Base-by-base conservation (phyloP, 2,113 vertebrate species). In the Pan paniscus region DNA sequence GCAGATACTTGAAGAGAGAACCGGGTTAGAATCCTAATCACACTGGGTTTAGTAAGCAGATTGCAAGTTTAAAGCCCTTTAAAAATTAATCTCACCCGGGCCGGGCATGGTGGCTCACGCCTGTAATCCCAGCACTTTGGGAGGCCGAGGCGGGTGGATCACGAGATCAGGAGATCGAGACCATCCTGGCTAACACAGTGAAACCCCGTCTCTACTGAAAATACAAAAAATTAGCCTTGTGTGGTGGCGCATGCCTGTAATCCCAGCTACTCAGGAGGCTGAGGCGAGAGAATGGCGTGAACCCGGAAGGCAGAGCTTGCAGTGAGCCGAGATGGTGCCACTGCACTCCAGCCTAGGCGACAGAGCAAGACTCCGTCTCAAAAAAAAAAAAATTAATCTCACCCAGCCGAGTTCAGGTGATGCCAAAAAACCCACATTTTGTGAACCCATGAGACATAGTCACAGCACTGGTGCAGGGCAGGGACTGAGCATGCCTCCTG, bases 201-300 rank as follows among this genome's bases (percentile, higher is more conserved):
- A 55, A 55, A 55, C 17, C 1, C 17, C 0, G 17, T 55, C 52
- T 55, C 52, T 55, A 55, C 52, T 7, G 18, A 55, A 55, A 55
- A 55, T 55, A 55, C 6, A 55, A 55, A 55, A 55, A 55, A 55
- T 55, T 18, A 55, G 52, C 50, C 52, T 0, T 17, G 52, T 0
- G 17, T 0, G 17, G 52, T 55, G 52, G 52, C 0, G 1, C 17
- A 6, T 18, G 2, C 17, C 52, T 55, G 17, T 20, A 55, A 18
- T 20, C 52, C 52, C 52, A 55, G 52, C 52, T 55, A 55, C 52
- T 55, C 1, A 0, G 17, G 52, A 55, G 52, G 52, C 52, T 55
- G 52, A 55, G 52, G 52, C 17, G 6, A 18, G 52, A 55, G 52
- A 55, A 55, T 55, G 17, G 17, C 6, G 0, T 18, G 52, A 55